phyloP scores from a whole-genome alignment of 2,888 invertebrate species.

The Drosophila dives region DNA sequence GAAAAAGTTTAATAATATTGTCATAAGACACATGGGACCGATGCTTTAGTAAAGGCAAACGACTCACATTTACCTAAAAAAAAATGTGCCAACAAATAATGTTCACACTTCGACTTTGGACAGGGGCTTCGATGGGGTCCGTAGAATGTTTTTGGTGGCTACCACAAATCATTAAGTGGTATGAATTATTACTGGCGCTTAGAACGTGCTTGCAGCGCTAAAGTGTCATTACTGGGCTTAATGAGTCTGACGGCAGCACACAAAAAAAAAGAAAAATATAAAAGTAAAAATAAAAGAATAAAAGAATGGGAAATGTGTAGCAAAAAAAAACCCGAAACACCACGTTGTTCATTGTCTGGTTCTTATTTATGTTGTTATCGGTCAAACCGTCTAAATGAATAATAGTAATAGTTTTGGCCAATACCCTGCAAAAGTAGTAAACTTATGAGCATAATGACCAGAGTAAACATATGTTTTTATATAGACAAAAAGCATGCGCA shows the following conservation, averaged over 20 bases:
- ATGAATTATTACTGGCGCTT: conserved; percentile 79
- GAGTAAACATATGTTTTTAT: not conserved
- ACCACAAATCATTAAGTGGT: conserved; percentile 82
- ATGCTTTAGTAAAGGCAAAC: conserved; percentile 25
- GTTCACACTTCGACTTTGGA: conserved; percentile 68
- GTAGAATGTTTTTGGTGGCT: conserved; percentile 36
- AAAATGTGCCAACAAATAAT: conserved; percentile 68
- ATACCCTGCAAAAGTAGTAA: conserved; percentile 22
- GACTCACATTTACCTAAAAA: conserved; percentile 54
- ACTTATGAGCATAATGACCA: not conserved
- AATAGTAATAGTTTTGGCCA: conserved; percentile 55
- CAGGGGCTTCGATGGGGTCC: conserved; percentile 45
- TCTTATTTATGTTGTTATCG: conserved; percentile 71
- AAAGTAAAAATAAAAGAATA: conserved; percentile 2
- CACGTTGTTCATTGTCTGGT: conserved; percentile 68
- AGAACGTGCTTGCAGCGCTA: conserved; percentile 78
- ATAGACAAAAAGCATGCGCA: not conserved
- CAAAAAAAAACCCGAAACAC: conserved; percentile 43
- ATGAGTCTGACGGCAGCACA: conserved; percentile 64
- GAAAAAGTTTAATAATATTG: conserved; percentile 11
- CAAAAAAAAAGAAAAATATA: conserved; percentile 1
- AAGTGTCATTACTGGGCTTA: conserved; percentile 79
- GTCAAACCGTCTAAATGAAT: conserved; percentile 58
- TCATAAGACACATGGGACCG: conserved; percentile 31
- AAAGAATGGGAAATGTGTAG: conserved; percentile 53